Evolutionary conservation across 2,888 invertebrate genomes (phyloP).

Genomic region (Drosophila engyochracea): DNA sequence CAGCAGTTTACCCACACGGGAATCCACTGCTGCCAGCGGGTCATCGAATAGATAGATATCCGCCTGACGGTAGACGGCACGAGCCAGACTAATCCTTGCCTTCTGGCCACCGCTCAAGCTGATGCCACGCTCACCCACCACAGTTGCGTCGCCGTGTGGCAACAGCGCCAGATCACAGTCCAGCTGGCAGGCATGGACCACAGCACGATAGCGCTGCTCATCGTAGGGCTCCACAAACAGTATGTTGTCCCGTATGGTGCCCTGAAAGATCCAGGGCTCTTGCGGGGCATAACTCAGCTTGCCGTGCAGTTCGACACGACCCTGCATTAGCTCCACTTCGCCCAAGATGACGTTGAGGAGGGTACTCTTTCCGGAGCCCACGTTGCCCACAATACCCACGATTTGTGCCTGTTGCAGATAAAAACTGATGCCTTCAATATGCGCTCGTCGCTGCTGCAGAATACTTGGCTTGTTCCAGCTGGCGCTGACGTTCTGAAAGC

Average conservation of each 20-base stretch:
- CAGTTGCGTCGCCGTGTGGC: slow-evolving; percentile 86
- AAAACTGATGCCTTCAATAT: slow-evolving; percentile 85
- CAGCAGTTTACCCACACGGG: slow-evolving; percentile 90
- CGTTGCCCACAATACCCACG: slow-evolving; percentile 89
- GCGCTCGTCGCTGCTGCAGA: slow-evolving; percentile 56
- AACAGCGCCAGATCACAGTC: slow-evolving; percentile 88
- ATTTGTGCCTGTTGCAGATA: slow-evolving; percentile 79
- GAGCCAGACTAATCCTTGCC: slow-evolving; percentile 90
- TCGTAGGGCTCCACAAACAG: slow-evolving; percentile 91
- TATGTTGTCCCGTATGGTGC: slow-evolving; percentile 95
- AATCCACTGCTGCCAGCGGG: slow-evolving; percentile 92
- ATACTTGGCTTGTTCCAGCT: slow-evolving; percentile 86
- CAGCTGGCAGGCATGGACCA: slow-evolving; percentile 88
- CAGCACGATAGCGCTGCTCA: slow-evolving; percentile 86
- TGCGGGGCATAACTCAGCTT: slow-evolving; percentile 91
- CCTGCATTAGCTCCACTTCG: slow-evolving; percentile 88
- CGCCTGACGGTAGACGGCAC: slow-evolving; percentile 90
- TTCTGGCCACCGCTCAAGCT: slow-evolving; percentile 91
- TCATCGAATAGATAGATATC: slow-evolving; percentile 92
- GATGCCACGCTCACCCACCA: slow-evolving; percentile 89
- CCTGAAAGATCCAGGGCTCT: slow-evolving; percentile 92
- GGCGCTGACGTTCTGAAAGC: slow-evolving; percentile 85
- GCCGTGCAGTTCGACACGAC: slow-evolving; percentile 88
- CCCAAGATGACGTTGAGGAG: slow-evolving; percentile 90
- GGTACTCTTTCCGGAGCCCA: slow-evolving; percentile 91